Evolutionary conservation across 2,888 invertebrate genomes (phyloP).

Genomic region (Cheilosia scutellata): DNA sequence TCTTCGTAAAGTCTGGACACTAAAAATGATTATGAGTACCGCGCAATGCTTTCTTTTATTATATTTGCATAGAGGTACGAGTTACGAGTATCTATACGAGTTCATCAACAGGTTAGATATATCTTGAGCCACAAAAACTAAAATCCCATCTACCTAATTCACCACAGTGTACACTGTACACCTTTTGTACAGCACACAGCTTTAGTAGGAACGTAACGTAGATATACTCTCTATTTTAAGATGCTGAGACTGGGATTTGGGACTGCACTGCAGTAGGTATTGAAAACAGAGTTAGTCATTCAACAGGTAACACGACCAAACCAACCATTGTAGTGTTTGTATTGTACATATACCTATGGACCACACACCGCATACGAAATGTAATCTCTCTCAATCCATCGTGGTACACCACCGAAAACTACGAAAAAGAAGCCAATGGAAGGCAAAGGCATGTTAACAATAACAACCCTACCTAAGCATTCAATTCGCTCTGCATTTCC

Average conservation of each 20-base stretch:
- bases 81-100: too few species aligned
- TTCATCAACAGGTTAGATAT: constrained; percentile 35
- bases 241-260: background rate
- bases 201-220: background rate
- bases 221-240: background rate
- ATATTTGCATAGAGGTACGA: constrained; percentile 7
- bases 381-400: constrained; percentile 31
- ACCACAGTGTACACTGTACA: background rate
- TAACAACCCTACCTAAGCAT: background rate
- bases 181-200: too few species aligned
- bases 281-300: constrained; percentile 36
- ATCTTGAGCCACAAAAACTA: constrained; percentile 1
- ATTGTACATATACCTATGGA: background rate
- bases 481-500: too few species aligned
- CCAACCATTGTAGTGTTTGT: constrained; percentile 15
- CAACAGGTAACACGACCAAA: constrained; percentile 66
- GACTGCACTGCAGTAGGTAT: background rate
- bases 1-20: too few species aligned
- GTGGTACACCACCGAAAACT: background rate
- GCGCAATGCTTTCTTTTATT: background rate
- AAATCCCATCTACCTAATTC: constrained; percentile 22
- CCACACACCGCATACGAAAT: constrained; percentile 50
- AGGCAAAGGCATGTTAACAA: constrained; percentile 10
- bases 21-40: too few species aligned
- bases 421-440: background rate